These are phyloP conservation scores for Epinotia demarniana DNA, from an alignment of 2,888 invertebrate species.

Conservation along the genomic window DNA sequence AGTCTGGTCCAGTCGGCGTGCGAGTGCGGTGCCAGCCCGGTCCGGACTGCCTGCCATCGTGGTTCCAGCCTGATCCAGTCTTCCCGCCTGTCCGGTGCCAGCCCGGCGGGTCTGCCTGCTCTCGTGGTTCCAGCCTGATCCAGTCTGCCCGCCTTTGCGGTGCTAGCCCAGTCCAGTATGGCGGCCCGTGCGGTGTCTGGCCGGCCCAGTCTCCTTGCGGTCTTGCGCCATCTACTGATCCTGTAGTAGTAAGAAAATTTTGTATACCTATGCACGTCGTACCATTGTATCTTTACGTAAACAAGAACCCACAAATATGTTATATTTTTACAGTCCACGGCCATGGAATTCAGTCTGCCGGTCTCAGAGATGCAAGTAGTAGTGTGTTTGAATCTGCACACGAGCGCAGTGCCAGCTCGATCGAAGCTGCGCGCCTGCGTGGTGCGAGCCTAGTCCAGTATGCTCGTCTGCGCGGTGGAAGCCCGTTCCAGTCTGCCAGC, in stretches of 20 bases:
- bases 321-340: no score
- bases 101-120: not conserved
- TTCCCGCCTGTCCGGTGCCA: not conserved
- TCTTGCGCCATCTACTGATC: no score
- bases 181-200: not conserved
- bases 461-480: not conserved
- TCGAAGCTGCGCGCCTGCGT: no score
- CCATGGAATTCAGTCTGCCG: no score
- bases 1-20: not conserved
- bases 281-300: no score
- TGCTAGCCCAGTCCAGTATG: not conserved
- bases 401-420: not conserved
- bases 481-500: not conserved
- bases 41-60: not conserved
- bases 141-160: not conserved
- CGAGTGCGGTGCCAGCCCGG: slow-evolving; percentile 5
- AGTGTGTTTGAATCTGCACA: not conserved
- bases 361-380: no score
- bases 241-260: no score
- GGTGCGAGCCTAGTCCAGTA: not conserved
- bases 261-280: no score
- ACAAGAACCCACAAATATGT: no score
- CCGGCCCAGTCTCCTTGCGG: not conserved
- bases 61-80: not conserved
- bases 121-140: not conserved